Percentiles rank a stretch among this genome's conserved stretches.
phyloP scores from a whole-genome alignment of 2,113 vertebrate genomes.

The Mastomys natalensis region DNA sequence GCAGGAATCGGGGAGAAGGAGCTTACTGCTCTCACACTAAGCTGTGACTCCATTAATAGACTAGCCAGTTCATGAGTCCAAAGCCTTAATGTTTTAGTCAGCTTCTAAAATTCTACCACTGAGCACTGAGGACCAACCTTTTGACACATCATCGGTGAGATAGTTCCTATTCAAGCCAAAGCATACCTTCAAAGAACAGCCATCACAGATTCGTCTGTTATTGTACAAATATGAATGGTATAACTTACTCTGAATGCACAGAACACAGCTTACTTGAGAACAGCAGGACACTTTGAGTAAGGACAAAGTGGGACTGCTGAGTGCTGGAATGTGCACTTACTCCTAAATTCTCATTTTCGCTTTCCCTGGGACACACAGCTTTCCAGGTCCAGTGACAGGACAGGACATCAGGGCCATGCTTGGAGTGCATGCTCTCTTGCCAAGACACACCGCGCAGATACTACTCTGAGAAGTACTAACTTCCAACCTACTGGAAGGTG shows the following conservation, averaged over 20 bases:
- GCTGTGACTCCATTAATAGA: neutral
- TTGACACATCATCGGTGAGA: too few species aligned
- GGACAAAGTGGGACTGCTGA: neutral
- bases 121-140: neutral
- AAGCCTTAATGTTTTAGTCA: neutral
- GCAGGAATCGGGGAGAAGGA: neutral
- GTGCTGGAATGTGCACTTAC: accelerated
- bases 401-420: neutral
- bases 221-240: neutral
- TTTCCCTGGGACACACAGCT: neutral
- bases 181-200: neutral
- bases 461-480: neutral
- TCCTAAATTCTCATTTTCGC: neutral
- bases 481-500: neutral
- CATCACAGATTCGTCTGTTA: neutral
- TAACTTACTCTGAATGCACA: neutral
- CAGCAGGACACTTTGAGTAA: neutral
- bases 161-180: neutral
- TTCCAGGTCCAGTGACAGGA: neutral
- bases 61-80: neutral
- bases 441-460: accelerated
- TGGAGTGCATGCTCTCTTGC: neutral
- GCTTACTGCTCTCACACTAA: neutral
- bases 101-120: neutral
- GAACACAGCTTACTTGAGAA: neutral